Base-by-base conservation (phyloP, 2,888 invertebrate species). In the Leptinotarsa rubiginosa region DNA sequence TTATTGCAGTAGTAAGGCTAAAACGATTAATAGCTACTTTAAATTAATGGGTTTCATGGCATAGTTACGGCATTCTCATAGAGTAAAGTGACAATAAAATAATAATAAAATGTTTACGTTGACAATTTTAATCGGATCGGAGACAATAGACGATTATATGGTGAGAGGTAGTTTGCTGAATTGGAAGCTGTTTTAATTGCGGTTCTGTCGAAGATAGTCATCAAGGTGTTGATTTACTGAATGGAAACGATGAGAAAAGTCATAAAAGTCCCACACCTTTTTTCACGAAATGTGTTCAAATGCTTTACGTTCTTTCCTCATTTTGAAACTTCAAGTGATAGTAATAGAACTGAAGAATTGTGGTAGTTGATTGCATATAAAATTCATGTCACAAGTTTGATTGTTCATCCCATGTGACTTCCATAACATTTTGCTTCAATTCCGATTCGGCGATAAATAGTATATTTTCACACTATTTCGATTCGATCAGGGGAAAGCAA, bases 1-100 rank as follows among this genome's bases (percentile, higher is more conserved):
- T 73, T 49, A 66, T 65, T 41, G 69, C 74, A 52, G 62, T n/a
- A 62, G 66, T 72, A 70, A 75, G 70, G 68, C 64, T 69, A 69
- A 62, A 69, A 47, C 74, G 73, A 74, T 76, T 76, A 74, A 76
- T 74, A 65, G 74, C 52, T 56, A 69, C 73, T 74, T 66, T 67
- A 71, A 66, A 67, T 62, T 72, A 73, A 76, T 65, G 74, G 66
- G 50, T 67, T 41, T 62, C 70, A 62, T 74, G 74, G 67, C 74
- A 67, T 66, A 67, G 66, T 50, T 74, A 74, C 66, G 50, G 70
- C 66, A 25, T 74, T 66, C 70, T 47, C 66, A 49, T 49, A 59
- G 31, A 72, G 10, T 47, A 49, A 59, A 66, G 67, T 12, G 20
- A 66, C 4, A 66, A 69, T 47, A 62, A 25, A 62, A 62, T n/a